Conservation (phyloP, 2,888 invertebrate genomes). For the Laspeyria flexula region DNA sequence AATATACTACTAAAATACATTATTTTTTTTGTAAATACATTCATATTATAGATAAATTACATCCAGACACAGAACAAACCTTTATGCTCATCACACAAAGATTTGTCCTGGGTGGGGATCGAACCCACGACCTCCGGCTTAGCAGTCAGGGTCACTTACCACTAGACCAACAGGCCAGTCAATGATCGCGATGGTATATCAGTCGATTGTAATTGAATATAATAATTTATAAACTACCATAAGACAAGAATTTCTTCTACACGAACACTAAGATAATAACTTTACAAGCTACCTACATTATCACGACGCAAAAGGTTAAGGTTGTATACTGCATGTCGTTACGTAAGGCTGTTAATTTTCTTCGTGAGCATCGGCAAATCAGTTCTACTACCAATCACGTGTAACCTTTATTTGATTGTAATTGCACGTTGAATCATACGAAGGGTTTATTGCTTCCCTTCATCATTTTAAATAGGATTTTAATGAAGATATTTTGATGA, state of each 20-base stretch:
- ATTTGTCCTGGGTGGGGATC: no score
- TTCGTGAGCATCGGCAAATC: conserved; percentile 58
- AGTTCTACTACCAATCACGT: conserved; percentile 42
- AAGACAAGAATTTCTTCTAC: background rate
- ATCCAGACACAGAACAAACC: no score
- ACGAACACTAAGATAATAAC: background rate
- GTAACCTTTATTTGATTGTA: conserved; percentile 44
- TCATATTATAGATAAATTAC: no score
- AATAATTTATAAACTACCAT: no score
- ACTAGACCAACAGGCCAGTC: no score
- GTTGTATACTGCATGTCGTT: conserved; percentile 57
- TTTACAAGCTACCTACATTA: conserved; percentile 30
- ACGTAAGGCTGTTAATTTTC: conserved; percentile 67
- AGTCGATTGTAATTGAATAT: background rate
- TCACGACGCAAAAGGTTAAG: conserved; percentile 71
- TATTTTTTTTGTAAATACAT: no score
- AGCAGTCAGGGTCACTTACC: no score
- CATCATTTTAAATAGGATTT: conserved; percentile 2
- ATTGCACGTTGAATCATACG: conserved; percentile 34
- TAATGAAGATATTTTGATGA: background rate
- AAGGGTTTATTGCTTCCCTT: conserved; percentile 35
- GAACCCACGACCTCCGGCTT: no score
- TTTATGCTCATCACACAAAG: no score
- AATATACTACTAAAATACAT: no score
- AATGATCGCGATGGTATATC: background rate